Conservation (phyloP, 1,140 invertebrate genomes). For the Drosophila lowei region DNA sequence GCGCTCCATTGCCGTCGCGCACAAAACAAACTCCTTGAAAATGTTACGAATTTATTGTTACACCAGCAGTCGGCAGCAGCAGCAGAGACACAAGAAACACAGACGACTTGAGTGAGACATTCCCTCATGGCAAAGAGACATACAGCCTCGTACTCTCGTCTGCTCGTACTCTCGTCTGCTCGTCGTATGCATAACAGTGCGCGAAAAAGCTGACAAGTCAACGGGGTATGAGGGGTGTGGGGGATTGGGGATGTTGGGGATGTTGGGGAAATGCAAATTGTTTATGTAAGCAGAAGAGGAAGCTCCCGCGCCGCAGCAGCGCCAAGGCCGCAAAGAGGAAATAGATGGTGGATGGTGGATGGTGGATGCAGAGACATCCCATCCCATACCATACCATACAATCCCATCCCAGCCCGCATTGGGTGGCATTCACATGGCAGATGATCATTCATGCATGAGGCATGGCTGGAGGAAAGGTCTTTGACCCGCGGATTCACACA, state of each 20-base stretch:
- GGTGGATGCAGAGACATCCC: too few relatives aligned
- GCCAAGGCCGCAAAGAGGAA: conserved; percentile 67
- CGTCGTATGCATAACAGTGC: too few relatives aligned
- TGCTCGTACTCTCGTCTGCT: conserved; percentile 1
- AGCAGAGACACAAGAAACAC: conserved; percentile 7
- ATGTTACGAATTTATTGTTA: conserved; percentile 49
- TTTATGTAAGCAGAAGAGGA: conserved; percentile 65
- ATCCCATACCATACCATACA: too few relatives aligned
- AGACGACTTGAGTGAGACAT: conserved; percentile 39
- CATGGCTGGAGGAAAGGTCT: conserved; percentile 15
- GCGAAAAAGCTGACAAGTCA: conserved; percentile 10
- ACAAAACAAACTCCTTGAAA: conserved; percentile 33
- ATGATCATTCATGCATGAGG: conserved; percentile 18
- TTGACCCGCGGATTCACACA: conserved; percentile 11
- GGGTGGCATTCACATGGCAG: conserved; percentile 52
- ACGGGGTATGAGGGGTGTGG: too few relatives aligned
- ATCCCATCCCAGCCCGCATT: too few relatives aligned
- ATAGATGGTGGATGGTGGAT: conserved; percentile 28
- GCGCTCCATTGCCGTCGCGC: conserved; percentile 24
- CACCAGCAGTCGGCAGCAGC: conserved; percentile 7
- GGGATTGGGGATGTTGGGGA: too few relatives aligned
- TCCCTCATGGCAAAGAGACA: conserved; percentile 27
- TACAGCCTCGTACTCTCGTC: conserved; percentile 13
- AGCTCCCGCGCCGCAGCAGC: conserved; percentile 15
- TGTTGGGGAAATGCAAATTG: conserved; percentile 59